Evolutionary conservation across 2,888 invertebrate genomes (phyloP).

Genomic region (Epinotia demarniana): DNA sequence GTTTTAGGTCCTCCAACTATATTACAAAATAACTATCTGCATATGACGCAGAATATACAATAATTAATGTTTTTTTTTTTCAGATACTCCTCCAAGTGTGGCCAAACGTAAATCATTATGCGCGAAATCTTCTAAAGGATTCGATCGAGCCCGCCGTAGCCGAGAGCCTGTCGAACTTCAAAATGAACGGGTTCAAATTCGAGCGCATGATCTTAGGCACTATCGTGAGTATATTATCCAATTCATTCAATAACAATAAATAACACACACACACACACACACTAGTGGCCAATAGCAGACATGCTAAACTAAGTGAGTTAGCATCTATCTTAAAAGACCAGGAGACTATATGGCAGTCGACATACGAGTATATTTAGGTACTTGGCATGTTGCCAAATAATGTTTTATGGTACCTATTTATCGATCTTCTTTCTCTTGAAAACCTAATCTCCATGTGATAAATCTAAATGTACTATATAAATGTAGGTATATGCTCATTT

Average conservation of each 20-base stretch:
- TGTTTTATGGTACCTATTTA: background rate
- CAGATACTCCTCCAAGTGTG: slow-evolving; percentile 95
- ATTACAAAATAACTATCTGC: background rate
- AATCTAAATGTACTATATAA: background rate
- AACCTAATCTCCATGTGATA: background rate
- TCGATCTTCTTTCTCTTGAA: background rate
- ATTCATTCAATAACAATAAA: slow-evolving; percentile 22
- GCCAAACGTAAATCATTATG: slow-evolving; percentile 98
- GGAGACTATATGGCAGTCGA: background rate
- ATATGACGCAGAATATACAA: background rate
- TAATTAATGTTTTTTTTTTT: slow-evolving; percentile 50
- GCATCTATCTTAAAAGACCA: background rate
- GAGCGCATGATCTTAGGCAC: slow-evolving; percentile 97
- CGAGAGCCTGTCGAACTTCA: slow-evolving; percentile 92
- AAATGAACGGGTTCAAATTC: slow-evolving; percentile 96
- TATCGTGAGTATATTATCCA: slow-evolving; percentile 87
- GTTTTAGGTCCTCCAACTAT: slow-evolving; percentile 48
- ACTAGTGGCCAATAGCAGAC: background rate
- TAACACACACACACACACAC: background rate
- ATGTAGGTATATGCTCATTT: background rate
- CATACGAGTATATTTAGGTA: background rate
- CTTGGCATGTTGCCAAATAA: slow-evolving; percentile 2
- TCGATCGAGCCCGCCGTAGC: slow-evolving; percentile 94
- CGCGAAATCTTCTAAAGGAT: slow-evolving; percentile 92
- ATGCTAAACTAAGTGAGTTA: background rate